These are phyloP conservation scores for Erebia aethiops DNA, from an alignment of 2,888 invertebrate genomes.

Conservation along the genomic window DNA sequence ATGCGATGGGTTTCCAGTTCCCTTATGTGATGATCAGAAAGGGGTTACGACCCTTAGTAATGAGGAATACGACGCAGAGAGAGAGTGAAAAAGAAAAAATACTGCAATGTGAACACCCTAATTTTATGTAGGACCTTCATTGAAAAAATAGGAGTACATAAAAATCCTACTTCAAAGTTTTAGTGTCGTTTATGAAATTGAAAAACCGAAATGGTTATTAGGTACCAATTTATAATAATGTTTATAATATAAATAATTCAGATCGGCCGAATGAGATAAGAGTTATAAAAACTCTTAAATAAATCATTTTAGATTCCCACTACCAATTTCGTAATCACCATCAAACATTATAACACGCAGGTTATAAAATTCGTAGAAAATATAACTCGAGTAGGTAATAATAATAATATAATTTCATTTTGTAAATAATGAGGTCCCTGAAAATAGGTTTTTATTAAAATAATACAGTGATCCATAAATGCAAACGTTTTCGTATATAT, in stretches of 20 bases:
- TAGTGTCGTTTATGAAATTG: not conserved
- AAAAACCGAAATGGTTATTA: not conserved
- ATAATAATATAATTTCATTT: not conserved
- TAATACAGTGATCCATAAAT: constrained; percentile 1
- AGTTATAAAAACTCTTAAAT: constrained; percentile 1
- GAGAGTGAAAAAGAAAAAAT: too few relatives aligned
- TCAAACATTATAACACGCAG: constrained; percentile 1
- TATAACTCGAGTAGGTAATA: too few relatives aligned
- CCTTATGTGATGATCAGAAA: too few relatives aligned
- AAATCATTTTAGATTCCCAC: constrained; percentile 15
- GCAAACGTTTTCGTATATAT: constrained; percentile 13
- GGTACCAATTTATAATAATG: not conserved
- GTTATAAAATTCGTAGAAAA: not conserved
- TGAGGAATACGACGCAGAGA: too few relatives aligned
- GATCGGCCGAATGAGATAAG: constrained; percentile 3
- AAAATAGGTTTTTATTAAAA: not conserved
- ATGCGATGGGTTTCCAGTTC: too few relatives aligned
- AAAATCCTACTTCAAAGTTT: not conserved
- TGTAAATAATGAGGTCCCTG: not conserved
- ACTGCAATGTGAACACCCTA: too few relatives aligned
- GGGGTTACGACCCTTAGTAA: too few relatives aligned
- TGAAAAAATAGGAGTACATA: too few relatives aligned
- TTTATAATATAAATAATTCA: not conserved
- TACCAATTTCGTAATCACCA: not conserved
- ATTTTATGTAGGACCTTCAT: too few relatives aligned